These are phyloP conservation scores for Scaptodrosophila latifasciaeformis DNA, from an alignment of 2,888 invertebrate species.

Conservation along the genomic window DNA sequence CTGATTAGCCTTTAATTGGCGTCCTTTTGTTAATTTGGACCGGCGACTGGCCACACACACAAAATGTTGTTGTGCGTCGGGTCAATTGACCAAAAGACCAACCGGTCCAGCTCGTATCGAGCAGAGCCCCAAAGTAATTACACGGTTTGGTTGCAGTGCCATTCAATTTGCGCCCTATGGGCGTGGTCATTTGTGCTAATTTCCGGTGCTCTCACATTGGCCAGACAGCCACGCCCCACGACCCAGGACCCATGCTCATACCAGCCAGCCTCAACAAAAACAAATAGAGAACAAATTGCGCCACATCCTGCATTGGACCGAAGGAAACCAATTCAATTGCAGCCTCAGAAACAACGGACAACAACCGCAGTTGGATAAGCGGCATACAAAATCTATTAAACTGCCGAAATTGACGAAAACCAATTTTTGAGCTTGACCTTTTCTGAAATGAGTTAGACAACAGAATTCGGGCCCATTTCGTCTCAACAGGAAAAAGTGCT, in stretches of 20 bases:
- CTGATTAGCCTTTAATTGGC: constrained; percentile 66
- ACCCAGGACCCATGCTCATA: constrained; percentile 26
- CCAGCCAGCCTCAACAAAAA: constrained; percentile 6
- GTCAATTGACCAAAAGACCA: background rate
- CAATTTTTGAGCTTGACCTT: too few species aligned
- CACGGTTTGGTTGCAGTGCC: constrained; percentile 37
- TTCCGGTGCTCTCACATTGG: constrained; percentile 66
- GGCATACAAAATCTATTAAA: too few species aligned
- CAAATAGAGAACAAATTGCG: constrained; percentile 46
- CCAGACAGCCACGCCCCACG: constrained; percentile 57
- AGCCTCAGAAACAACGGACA: constrained; percentile 36
- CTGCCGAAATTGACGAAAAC: too few species aligned
- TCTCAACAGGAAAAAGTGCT: constrained; percentile 19
- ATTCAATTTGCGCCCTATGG: constrained; percentile 47
- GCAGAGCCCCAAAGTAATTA: constrained; percentile 60
- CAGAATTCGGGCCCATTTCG: too few species aligned
- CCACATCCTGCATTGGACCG: constrained; percentile 52
- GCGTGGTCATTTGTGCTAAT: constrained; percentile 49
- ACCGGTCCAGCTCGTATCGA: constrained; percentile 18
- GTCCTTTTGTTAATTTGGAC: constrained; percentile 62
- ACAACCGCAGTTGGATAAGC: constrained; percentile 1
- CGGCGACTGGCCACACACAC: constrained; percentile 42
- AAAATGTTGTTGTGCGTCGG: constrained; percentile 23
- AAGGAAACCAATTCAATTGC: constrained; percentile 52
- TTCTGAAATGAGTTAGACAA: too few species aligned